These are phyloP conservation scores for Drosophila micromelanica DNA, from an alignment of 1,140 invertebrate genomes.

Conservation along the genomic window DNA sequence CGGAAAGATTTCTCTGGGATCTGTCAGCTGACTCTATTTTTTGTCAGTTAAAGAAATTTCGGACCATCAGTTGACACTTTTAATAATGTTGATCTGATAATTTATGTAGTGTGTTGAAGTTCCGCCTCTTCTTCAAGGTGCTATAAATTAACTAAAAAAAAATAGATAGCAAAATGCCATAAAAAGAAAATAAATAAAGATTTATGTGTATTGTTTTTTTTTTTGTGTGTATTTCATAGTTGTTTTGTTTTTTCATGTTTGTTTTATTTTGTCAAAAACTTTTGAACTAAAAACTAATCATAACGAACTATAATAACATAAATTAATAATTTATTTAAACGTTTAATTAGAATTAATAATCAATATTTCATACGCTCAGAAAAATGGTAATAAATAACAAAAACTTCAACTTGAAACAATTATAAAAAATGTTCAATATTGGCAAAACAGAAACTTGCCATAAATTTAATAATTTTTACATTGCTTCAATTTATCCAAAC, in stretches of 20 bases:
- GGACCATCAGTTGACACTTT: conserved; percentile 3
- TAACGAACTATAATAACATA: conserved; percentile 80
- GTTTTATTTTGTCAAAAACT: conserved; percentile 77
- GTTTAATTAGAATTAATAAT: conserved; percentile 75
- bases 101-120: conserved; percentile 25
- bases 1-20: background rate
- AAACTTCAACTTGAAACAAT: conserved; percentile 80
- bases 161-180: conserved; percentile 34
- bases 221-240: conserved; percentile 55
- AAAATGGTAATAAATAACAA: conserved; percentile 78
- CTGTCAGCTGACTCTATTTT: background rate
- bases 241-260: conserved; percentile 44
- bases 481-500: conserved; percentile 25
- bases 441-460: conserved; percentile 51
- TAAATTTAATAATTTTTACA: conserved; percentile 29
- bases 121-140: conserved; percentile 2
- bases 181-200: conserved; percentile 49
- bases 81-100: conserved; percentile 39
- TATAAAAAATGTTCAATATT: conserved; percentile 43
- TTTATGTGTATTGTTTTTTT: conserved; percentile 50
- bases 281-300: conserved; percentile 78
- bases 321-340: conserved; percentile 83
- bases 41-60: conserved; percentile 7
- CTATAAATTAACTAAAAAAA: conserved; percentile 27
- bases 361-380: conserved; percentile 60